Evolutionary conservation across 2,888 invertebrate species (phyloP).

Genomic region (Lochmaea capreae): DNA sequence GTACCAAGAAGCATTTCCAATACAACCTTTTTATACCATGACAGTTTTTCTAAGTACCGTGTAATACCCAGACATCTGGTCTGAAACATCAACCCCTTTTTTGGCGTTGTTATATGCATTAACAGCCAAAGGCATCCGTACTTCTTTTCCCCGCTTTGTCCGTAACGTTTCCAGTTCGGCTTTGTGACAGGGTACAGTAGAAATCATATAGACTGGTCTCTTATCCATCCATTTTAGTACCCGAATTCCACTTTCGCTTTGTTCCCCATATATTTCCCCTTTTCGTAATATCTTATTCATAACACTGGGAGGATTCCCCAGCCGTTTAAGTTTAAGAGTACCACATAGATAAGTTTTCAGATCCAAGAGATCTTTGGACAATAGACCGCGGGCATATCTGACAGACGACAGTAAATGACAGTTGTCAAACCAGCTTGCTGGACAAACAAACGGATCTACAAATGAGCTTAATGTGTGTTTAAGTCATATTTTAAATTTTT

Average conservation of each 20-base stretch:
- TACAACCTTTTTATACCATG: constrained; percentile 17
- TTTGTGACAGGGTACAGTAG: background rate
- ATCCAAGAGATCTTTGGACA: background rate
- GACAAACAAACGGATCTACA: too few species aligned
- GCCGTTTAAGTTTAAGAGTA: background rate
- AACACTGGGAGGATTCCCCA: constrained; percentile 10
- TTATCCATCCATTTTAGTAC: constrained; percentile 12
- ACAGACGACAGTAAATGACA: too few species aligned
- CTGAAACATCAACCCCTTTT: constrained; percentile 33
- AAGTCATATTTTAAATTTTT: too few species aligned
- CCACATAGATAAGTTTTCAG: background rate
- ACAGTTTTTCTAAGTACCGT: constrained; percentile 10
- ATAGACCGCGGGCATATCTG: too few species aligned
- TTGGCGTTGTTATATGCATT: constrained; percentile 35
- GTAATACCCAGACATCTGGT: constrained; percentile 42
- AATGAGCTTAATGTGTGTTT: too few species aligned
- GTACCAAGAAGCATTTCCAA: constrained; percentile 3
- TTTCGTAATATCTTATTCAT: constrained; percentile 21
- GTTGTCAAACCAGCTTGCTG: too few species aligned
- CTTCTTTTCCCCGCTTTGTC: background rate
- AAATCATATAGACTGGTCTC: background rate
- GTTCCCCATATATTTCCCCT: constrained; percentile 32
- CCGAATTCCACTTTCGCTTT: constrained; percentile 32
- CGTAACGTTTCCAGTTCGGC: background rate
- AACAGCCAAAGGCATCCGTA: constrained; percentile 30